These are phyloP conservation scores for Allolobophora icterica DNA, from an alignment of 2,888 invertebrate species.

Conservation along the genomic window DNA sequence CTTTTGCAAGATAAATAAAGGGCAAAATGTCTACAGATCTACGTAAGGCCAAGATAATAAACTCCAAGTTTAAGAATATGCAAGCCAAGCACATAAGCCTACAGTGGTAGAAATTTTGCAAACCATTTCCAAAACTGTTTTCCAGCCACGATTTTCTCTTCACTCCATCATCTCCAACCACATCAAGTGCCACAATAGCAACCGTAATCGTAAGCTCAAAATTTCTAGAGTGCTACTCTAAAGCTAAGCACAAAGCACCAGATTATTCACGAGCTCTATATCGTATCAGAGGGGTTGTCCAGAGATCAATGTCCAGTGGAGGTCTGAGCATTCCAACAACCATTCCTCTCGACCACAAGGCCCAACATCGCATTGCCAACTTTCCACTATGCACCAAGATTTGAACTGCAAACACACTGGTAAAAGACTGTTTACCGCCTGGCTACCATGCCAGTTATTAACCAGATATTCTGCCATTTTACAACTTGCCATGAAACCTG, in stretches of 20 bases:
- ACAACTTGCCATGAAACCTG: not conserved
- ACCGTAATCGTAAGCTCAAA: too few relatives aligned
- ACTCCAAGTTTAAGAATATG: not conserved
- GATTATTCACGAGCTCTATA: too few relatives aligned
- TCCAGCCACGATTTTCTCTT: not conserved
- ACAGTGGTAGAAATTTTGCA: not conserved
- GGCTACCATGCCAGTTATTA: too few relatives aligned
- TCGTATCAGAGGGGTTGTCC: too few relatives aligned
- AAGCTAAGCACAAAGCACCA: too few relatives aligned
- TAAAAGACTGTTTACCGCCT: not conserved
- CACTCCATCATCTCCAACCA: not conserved
- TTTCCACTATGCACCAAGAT: not conserved
- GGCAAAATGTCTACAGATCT: too few relatives aligned
- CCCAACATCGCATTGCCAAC: not conserved
- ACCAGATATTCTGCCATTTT: too few relatives aligned
- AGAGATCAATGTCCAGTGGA: too few relatives aligned
- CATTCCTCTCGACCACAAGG: not conserved
- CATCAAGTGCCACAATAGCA: not conserved
- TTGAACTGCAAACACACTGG: not conserved
- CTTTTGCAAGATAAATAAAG: too few relatives aligned
- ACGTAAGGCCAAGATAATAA: not conserved
- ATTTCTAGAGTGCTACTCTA: too few relatives aligned
- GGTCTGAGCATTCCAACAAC: not conserved
- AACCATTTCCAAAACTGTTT: not conserved
- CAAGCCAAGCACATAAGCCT: not conserved